These are phyloP conservation scores for Matsumurasca onukii DNA, from an alignment of 1,140 invertebrate species.

Conservation along the genomic window DNA sequence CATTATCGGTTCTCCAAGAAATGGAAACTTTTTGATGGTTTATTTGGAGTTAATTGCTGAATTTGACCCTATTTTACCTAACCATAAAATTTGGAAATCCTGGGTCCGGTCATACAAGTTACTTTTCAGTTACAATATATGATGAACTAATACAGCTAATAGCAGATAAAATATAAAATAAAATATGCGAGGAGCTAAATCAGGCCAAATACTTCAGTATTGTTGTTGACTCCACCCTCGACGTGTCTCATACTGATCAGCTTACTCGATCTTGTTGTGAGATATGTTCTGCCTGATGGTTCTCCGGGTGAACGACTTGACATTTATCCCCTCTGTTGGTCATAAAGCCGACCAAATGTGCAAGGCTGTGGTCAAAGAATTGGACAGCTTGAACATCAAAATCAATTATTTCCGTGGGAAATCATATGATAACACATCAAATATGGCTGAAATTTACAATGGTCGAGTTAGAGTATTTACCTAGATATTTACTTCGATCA, in stretches of 20 bases:
- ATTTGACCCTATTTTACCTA: no score
- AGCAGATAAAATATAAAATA: neutral
- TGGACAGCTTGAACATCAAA: neutral
- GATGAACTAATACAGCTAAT: neutral
- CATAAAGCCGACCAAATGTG: constrained; percentile 1
- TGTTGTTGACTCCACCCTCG: no score
- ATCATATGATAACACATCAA: no score
- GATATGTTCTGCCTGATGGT: constrained; percentile 5
- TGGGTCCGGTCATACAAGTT: neutral
- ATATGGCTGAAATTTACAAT: no score
- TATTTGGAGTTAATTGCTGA: constrained; percentile 6
- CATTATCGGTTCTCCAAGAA: no score
- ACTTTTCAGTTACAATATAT: neutral
- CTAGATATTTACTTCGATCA: no score
- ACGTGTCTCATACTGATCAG: no score
- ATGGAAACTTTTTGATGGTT: no score
- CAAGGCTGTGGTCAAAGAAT: neutral
- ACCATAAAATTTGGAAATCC: neutral
- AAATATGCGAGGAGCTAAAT: constrained; percentile 2
- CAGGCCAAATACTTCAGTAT: no score
- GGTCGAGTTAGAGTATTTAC: no score
- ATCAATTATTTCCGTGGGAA: neutral
- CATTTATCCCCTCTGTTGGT: constrained; percentile 1
- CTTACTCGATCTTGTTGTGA: neutral
- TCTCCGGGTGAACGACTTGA: neutral